A percentile compares a stretch with the other conserved stretches of the same genome.
phyloP scores from a whole-genome alignment of 2,888 invertebrate genomes.

The Oscheius sp. region DNA sequence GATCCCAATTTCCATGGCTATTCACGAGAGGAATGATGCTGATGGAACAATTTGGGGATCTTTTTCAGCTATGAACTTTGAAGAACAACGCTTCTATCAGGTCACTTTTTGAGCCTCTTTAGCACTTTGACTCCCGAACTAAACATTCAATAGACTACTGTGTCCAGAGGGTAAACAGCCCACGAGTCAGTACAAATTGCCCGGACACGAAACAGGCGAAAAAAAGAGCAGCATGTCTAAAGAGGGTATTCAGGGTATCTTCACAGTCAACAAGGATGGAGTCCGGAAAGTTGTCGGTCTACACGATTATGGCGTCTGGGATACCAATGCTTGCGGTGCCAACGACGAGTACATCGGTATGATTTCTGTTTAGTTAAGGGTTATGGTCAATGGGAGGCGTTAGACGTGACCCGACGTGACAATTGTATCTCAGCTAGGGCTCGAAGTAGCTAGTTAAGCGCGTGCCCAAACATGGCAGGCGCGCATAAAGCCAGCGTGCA shows the following conservation, averaged over 20 bases:
- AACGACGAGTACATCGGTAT: slow-evolving; percentile 69
- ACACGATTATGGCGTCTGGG: slow-evolving; percentile 68
- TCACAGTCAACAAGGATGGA: slow-evolving; percentile 66
- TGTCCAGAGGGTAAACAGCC: slow-evolving; percentile 7
- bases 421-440: slow-evolving; percentile 28
- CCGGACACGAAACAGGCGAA: slow-evolving; percentile 2
- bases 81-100: slow-evolving; percentile 68
- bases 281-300: slow-evolving; percentile 66
- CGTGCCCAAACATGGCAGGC: slow-evolving; percentile 25
- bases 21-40: slow-evolving; percentile 65
- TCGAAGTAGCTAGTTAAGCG: slow-evolving; percentile 30
- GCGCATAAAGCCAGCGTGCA: slow-evolving; percentile 21
- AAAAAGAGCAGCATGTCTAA: no score
- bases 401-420: slow-evolving; percentile 28
- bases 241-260: slow-evolving; percentile 65
- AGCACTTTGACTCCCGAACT: not conserved
- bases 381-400: slow-evolving; percentile 16
- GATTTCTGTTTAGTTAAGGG: not conserved
- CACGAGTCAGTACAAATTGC: slow-evolving; percentile 5
- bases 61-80: slow-evolving; percentile 69
- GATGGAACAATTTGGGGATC: slow-evolving; percentile 69
- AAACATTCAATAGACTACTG: slow-evolving; percentile 13
- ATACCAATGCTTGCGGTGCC: slow-evolving; percentile 64
- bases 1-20: slow-evolving; percentile 70
- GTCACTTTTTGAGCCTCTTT: slow-evolving; percentile 36